Evolutionary conservation across 2,888 invertebrate genomes (phyloP).

Genomic region (Apodemia duryi): DNA sequence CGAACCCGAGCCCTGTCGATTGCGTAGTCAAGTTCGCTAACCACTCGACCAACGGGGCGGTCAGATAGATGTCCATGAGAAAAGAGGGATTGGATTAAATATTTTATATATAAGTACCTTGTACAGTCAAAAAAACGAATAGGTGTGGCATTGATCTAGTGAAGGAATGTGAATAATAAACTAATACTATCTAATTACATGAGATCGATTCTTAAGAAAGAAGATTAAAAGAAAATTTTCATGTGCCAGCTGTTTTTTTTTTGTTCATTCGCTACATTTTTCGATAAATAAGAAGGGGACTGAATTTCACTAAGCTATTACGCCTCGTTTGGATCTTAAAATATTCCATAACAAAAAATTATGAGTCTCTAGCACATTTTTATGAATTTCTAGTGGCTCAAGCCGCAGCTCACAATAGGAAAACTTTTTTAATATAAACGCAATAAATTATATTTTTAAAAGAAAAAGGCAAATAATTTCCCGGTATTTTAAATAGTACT

Average conservation of each 20-base stretch:
- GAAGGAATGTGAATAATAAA: no score
- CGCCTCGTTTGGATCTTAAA: constrained; percentile 3
- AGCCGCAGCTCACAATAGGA: constrained; percentile 12
- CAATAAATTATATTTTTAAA: constrained; percentile 25
- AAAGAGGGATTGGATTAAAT: no score
- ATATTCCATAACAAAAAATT: constrained; percentile 12
- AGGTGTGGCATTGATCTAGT: no score
- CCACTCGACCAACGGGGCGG: no score
- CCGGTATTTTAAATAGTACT: no score
- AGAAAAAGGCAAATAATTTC: constrained; percentile 17
- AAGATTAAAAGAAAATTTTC: background rate
- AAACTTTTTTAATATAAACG: constrained; percentile 26
- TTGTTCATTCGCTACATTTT: constrained; percentile 2
- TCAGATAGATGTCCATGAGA: no score
- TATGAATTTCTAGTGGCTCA: constrained; percentile 5
- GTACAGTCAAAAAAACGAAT: no score
- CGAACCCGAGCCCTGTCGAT: no score
- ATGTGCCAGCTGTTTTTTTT: background rate
- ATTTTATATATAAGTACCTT: no score
- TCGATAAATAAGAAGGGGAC: constrained; percentile 2
- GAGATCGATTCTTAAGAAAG: no score
- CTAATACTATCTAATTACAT: no score
- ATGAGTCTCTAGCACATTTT: constrained; percentile 9
- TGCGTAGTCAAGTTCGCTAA: no score
- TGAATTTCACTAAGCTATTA: constrained; percentile 11